Conservation (phyloP, 2,797 vertebrate species). For the Enteromius unitaeniatus region DNA sequence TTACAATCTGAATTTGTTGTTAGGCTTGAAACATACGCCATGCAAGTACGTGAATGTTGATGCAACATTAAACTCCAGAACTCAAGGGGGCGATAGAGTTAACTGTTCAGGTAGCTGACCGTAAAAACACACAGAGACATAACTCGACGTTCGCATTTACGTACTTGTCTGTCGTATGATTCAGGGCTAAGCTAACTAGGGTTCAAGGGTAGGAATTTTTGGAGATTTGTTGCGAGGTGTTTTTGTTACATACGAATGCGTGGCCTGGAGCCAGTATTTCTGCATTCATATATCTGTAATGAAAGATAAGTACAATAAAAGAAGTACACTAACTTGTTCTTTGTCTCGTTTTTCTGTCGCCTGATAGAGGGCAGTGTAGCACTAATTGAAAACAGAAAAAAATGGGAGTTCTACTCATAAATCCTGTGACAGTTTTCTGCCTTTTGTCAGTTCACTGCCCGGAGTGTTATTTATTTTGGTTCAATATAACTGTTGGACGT, state of each 20-base stretch:
- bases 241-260: constrained; percentile 12
- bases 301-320: constrained; percentile 64
- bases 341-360: constrained; percentile 10
- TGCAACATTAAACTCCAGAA: not conserved
- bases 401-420: constrained; percentile 15
- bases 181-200: not conserved
- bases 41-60: not conserved
- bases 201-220: not conserved
- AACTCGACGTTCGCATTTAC: too few species aligned
- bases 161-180: not conserved
- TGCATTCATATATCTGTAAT: constrained; percentile 67
- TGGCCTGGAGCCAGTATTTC: constrained; percentile 59
- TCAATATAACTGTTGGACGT: constrained; percentile 5
- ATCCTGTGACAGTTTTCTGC: not conserved
- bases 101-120: not conserved
- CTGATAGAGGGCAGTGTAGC: constrained; percentile 9
- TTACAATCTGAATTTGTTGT: not conserved
- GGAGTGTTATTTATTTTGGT: not conserved
- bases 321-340: constrained; percentile 38
- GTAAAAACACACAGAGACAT: not conserved
- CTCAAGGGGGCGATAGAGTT: not conserved
- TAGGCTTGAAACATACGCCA: not conserved
- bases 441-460: not conserved
- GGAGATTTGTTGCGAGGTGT: not conserved
- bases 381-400: not conserved